These are phyloP conservation scores for Entomobrya proxima DNA, from an alignment of 2,888 invertebrate species.

Conservation along the genomic window DNA sequence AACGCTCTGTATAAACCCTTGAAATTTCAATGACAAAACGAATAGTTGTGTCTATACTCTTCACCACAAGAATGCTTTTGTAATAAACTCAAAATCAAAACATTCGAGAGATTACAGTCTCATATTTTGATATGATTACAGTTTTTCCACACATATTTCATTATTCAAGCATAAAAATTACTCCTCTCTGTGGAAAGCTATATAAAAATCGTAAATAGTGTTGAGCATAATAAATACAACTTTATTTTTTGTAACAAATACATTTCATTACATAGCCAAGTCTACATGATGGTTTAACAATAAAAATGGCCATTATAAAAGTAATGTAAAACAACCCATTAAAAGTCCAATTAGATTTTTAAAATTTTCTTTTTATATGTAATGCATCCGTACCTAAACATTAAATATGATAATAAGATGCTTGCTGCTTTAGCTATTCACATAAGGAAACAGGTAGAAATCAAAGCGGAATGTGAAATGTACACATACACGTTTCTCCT, in stretches of 20 bases:
- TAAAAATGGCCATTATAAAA: conserved; percentile 10
- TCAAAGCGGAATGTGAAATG: not conserved
- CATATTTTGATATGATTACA: too few relatives aligned
- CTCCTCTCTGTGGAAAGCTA: too few relatives aligned
- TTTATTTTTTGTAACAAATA: too few relatives aligned
- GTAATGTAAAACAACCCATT: conserved; percentile 4
- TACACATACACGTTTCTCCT: not conserved
- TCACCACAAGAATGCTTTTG: not conserved
- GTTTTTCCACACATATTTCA: too few relatives aligned
- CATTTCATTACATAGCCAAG: too few relatives aligned
- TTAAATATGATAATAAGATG: conserved; percentile 28
- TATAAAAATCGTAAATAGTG: too few relatives aligned
- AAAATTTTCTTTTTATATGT: not conserved
- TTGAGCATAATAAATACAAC: too few relatives aligned
- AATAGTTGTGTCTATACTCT: not conserved
- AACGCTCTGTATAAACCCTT: not conserved
- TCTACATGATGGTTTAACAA: not conserved
- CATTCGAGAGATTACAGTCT: too few relatives aligned
- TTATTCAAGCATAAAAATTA: too few relatives aligned
- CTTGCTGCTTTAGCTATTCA: not conserved
- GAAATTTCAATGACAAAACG: not conserved
- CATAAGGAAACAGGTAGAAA: not conserved
- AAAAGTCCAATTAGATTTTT: conserved; percentile 33
- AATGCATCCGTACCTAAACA: not conserved
- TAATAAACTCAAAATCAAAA: not conserved